Conservation (phyloP, 2,888 invertebrate genomes). For the Athalia cordata region DNA sequence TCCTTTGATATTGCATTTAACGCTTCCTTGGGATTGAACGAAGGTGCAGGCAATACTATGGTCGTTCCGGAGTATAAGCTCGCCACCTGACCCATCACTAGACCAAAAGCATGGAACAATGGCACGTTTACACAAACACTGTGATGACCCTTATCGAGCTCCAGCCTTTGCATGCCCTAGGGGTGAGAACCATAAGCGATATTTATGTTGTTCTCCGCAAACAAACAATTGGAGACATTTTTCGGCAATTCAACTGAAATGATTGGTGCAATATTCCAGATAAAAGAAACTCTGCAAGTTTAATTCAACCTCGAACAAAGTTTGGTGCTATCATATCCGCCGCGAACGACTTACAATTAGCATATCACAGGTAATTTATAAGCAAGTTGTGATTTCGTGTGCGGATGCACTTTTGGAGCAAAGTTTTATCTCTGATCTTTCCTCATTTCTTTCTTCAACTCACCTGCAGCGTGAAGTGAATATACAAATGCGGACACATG, state of each 20-base stretch:
- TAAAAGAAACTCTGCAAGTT: too few relatives aligned
- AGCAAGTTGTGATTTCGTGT: slow-evolving; percentile 6
- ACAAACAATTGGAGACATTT: neutral
- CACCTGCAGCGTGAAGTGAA: too few relatives aligned
- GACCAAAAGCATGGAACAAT: slow-evolving; percentile 89
- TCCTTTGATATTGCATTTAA: slow-evolving; percentile 81
- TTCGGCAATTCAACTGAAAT: neutral
- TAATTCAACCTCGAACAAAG: too few relatives aligned
- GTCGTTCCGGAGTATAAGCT: slow-evolving; percentile 79
- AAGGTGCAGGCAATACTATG: slow-evolving; percentile 77
- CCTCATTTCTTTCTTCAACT: slow-evolving; percentile 13
- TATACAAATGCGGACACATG: too few relatives aligned
- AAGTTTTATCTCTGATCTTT: slow-evolving; percentile 22
- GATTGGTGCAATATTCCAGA: too few relatives aligned
- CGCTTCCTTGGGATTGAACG: slow-evolving; percentile 79
- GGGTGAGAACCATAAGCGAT: neutral
- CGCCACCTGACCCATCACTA: slow-evolving; percentile 78
- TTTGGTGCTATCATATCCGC: too few relatives aligned
- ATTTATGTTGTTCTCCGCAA: too few relatives aligned
- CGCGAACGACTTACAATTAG: too few relatives aligned
- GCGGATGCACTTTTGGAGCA: slow-evolving; percentile 25
- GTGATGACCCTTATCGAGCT: slow-evolving; percentile 73
- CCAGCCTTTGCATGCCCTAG: slow-evolving; percentile 68
- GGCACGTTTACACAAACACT: slow-evolving; percentile 82
- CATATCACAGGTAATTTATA: too few relatives aligned